Base-by-base conservation (phyloP, 2,888 invertebrate species). In the Galerucella calmariensis region DNA sequence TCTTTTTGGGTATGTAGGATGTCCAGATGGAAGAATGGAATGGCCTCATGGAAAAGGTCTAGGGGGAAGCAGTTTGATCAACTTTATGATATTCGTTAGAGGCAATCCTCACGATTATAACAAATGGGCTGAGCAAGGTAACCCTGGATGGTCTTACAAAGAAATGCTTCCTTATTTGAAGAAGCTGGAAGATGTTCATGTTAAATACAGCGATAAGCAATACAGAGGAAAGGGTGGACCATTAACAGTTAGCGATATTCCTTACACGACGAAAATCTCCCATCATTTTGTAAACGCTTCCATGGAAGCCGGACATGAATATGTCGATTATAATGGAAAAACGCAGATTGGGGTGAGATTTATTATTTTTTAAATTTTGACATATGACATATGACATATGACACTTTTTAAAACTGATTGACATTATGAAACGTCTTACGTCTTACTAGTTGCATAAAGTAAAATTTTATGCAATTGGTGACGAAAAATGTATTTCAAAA, bases 51-150 rank as follows among this genome's bases (percentile, higher is more conserved):
- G 77, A 2, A 75, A 73, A 12, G 75, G 61, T 5, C 59, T 77
- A 14, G 77, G 93, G 16, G 97, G 97, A 0, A 93, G 93, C 12
- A 95, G 95, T 82, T 93, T 93, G 0, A 88, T 97, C 2, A 97
- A 97, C 85, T 96, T 95, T 20, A 97, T 97, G 97, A 89, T 90
- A 80, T 90, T 91, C 83, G 88, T 90, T 1, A 85, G 92, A 67
- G 92, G 92, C 0, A 90, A 92, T 82, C 90, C 90, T 1, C 86
- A 88, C 9, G 94, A 95, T 83, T 95, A 93, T 87, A 92, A 95
- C 82, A 87, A 89, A 53, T 95, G 92, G 92, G 90, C 88, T 59
- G 85, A 83, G 8, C 82, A 88, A 69, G 91, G 91, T 9, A 90
- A 90, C 77, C 85, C 87, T 8, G 92, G 91, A 2, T 92, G 92